Conservation (phyloP, 2,888 invertebrate genomes). For the Caradrina kadenii region DNA sequence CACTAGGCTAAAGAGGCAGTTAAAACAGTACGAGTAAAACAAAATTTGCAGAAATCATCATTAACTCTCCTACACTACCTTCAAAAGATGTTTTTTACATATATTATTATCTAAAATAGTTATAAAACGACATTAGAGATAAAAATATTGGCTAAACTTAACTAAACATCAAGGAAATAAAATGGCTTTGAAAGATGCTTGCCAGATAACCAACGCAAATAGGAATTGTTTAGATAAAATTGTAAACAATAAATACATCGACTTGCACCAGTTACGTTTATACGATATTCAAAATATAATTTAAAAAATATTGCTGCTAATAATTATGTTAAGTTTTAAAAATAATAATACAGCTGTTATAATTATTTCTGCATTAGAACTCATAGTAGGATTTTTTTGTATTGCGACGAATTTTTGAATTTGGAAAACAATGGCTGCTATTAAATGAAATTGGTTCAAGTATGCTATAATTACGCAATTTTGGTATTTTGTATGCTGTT, state of each 20-base stretch:
- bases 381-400: slow-evolving; percentile 23
- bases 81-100: not conserved
- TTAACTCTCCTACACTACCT: not conserved
- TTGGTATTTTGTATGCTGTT: slow-evolving; percentile 4
- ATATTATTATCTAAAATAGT: not conserved
- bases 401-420: slow-evolving; percentile 30
- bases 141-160: not conserved
- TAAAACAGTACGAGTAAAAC: not conserved
- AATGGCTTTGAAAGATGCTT: not conserved
- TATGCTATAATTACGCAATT: slow-evolving; percentile 28
- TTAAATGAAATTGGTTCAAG: slow-evolving; percentile 40
- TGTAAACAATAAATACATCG: not conserved
- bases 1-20: too few relatives aligned
- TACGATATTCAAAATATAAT: not conserved
- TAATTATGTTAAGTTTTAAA: not conserved
- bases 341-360: slow-evolving; percentile 2
- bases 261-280: not conserved
- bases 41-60: too few relatives aligned
- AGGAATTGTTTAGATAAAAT: not conserved
- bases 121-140: not conserved
- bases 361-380: slow-evolving; percentile 47
- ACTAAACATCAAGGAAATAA: not conserved
- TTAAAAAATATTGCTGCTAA: not conserved
- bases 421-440: slow-evolving; percentile 46
- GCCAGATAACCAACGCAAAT: not conserved